A percentile compares a stretch with the other conserved stretches of the same genome.
These are phyloP conservation scores for Nothobranchius furzeri DNA, from an alignment of 2,113 vertebrate species.

Conservation along the genomic window DNA sequence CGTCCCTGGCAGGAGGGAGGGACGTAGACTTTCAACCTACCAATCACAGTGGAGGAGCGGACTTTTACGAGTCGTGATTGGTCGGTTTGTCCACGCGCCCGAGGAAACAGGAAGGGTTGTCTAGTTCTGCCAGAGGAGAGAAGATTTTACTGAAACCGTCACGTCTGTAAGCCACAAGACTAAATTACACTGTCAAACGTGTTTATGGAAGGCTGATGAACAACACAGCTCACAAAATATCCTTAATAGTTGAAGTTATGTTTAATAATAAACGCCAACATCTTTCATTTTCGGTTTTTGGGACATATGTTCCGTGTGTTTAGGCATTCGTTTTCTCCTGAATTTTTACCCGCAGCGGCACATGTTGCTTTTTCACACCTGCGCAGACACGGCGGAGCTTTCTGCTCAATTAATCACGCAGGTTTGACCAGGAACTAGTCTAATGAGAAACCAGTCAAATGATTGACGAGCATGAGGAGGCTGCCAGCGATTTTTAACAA, in stretches of 20 bases:
- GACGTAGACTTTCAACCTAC: slow-evolving; percentile 19
- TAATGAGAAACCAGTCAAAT: slow-evolving; percentile 69
- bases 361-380: slow-evolving; percentile 66
- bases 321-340: not conserved
- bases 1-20: slow-evolving; percentile 49
- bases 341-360: not conserved
- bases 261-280: no score
- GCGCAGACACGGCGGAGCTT: slow-evolving; percentile 45
- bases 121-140: slow-evolving; percentile 9
- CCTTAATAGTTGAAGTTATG: not conserved
- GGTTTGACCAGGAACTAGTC: slow-evolving; percentile 68
- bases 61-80: slow-evolving; percentile 54
- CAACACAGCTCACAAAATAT: not conserved
- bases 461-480: slow-evolving; percentile 64
- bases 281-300: not conserved
- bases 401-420: slow-evolving; percentile 67
- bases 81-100: slow-evolving; percentile 32
- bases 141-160: not conserved
- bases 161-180: slow-evolving; percentile 29
- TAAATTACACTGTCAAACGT: not conserved
- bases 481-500: slow-evolving; percentile 63
- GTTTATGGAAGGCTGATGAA: not conserved
- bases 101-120: slow-evolving; percentile 61
- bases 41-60: slow-evolving; percentile 50
- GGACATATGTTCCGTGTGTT: not conserved